Evolutionary conservation across 35 echinoderm and acorn worm species (phyloP).

Genomic region (Stichopus chloronotus): DNA sequence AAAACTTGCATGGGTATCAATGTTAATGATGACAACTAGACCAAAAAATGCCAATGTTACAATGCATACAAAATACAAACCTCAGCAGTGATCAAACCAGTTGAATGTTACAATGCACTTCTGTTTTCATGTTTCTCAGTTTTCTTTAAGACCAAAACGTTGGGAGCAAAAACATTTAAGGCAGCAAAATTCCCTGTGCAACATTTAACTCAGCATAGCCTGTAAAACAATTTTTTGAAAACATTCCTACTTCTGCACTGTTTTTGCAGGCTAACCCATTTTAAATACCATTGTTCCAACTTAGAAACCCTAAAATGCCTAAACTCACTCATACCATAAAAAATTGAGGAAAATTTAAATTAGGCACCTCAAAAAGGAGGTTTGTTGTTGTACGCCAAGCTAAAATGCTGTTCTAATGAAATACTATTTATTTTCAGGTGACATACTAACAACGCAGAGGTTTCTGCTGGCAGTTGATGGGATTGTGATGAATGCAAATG

Average conservation of each 20-base stretch:
- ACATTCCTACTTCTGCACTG: slow-evolving; percentile 2
- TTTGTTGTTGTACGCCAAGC: not conserved
- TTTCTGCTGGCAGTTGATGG: not conserved
- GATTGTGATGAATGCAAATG: not conserved
- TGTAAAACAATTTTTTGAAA: not conserved
- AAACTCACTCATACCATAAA: not conserved
- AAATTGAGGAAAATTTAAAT: not conserved
- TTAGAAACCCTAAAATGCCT: not conserved
- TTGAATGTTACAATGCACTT: not conserved
- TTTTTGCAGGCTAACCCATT: not conserved
- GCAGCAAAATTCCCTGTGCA: not conserved
- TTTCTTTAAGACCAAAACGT: not conserved
- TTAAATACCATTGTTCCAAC: not conserved
- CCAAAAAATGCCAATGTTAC: not conserved
- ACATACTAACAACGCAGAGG: slow-evolving; percentile 5
- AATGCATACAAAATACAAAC: not conserved
- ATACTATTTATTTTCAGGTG: slow-evolving; percentile 21
- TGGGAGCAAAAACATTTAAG: not conserved
- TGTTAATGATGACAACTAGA: slow-evolving; percentile 1
- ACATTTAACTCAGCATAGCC: not conserved
- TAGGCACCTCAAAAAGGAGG: not conserved
- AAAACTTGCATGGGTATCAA: not conserved
- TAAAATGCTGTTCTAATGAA: not conserved
- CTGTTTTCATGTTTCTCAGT: not conserved
- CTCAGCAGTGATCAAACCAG: slow-evolving; percentile 4